Base-by-base conservation (phyloP, 2,113 vertebrate genomes). In the Prionailurus viverrinus region DNA sequence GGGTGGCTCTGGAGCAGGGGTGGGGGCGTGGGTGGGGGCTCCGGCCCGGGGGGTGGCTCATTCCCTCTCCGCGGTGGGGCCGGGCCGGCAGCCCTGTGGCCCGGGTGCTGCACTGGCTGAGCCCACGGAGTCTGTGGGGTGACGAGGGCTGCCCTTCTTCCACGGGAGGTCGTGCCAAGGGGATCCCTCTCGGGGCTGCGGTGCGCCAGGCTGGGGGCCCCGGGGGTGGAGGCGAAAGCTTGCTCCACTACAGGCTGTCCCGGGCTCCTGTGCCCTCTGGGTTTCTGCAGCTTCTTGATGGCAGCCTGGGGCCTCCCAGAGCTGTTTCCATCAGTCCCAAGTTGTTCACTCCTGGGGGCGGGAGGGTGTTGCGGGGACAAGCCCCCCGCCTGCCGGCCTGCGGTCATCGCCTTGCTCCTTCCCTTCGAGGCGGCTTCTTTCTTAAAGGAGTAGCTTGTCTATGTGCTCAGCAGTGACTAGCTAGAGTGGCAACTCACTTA, bases 141-240 rank as follows among this genome's bases (percentile, higher is more conserved):
- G 21, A 7, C 12, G 36, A 87, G 63, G 82, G 84, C 29, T 7
- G 10, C 92, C 10, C 14, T 27, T 82, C 33, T 76, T 31, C 14
- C 19, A 9, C 1, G 1, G 51, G 31, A 13, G 4, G 39, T 18
- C 8, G 1, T 63, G 76, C 41, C 33, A 51, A 73, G 78, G 66
- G 58, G 14, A 7, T 2, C 39, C 23, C 23, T 61, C 15, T 74
- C 8, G 33, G 41, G 3, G 55, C 31, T 1, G 7, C 29, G 27
- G 2, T 33, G 33, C 9, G 18, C 25, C 85, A 9, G 39, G 4
- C 33, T 4, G 7, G 19, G 61, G 74, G 15, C 41, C 1, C 13
- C 23, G 0, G 3, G 1, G 23, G 15, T 2, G 61, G 18, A 31
- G 41, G 53, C 1, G 1, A 33, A 21, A 39, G 0, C 25, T 23